Base-by-base conservation (phyloP, 2,113 vertebrate species). In the Halichoerus grypus region DNA sequence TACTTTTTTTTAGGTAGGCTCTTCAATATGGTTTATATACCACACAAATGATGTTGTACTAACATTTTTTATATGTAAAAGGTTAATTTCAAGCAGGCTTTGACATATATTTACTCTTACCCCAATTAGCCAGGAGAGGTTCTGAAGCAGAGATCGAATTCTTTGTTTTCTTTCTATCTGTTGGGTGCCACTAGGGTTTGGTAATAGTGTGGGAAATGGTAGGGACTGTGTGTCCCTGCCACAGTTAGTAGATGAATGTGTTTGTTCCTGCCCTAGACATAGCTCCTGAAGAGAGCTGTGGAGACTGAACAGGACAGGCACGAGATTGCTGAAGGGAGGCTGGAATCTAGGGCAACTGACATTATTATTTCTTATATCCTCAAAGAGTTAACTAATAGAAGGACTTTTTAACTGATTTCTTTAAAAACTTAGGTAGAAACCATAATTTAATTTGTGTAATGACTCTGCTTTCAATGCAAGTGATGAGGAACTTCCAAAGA, bases 341-440 rank as follows among this genome's bases (percentile, higher is more conserved):
- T 31, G 28, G 36, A 22, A 36, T 63, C 61, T 22, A 81, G 46
- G 39, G 14, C 18, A 59, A 67, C 7, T 31, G 36, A 57, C 10
- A 31, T 79, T 42, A 7, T 42, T 71, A 46, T 67, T 81, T 67
- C 57, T 89, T 61, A 53, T 21, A 59, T n/a, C 46, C 36, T 85
- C 71, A 55, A 63, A 24, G 26, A 36, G 2, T 14, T 14, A 72
- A n/a, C 42, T 26, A n/a, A 33, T 10, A 69, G 55, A n/a, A 61
- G 69, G 77, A 6, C 19, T 85, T 81, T 77, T 85, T 42, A 80
- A 69, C 21, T 80, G 81, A 69, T 63, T 84, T 85, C 46, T 77
- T 94, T 57, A 84, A 65, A 92, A 92, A 88, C 11, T 10, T 59
- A 84, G 39, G 31, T 86, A 87, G 67, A 72, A 94, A 57, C 55